These are phyloP conservation scores for Micrastur ruficollis DNA, from an alignment of 2,797 vertebrate genomes.

Conservation along the genomic window DNA sequence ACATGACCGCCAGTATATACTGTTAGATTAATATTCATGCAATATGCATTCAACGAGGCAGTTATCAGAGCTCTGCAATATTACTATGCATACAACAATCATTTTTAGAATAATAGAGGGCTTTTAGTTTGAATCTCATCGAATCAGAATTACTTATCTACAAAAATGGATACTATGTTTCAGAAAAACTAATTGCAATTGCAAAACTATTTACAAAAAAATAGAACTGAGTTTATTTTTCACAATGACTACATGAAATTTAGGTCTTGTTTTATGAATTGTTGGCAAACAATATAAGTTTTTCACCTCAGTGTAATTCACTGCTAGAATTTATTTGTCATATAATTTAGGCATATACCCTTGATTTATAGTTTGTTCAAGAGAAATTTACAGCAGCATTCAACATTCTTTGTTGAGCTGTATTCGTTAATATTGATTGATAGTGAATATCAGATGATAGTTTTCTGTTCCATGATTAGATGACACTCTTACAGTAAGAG, in stretches of 20 bases:
- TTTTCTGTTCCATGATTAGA: conserved; percentile 38
- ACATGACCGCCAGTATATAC: background rate
- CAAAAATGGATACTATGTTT: background rate
- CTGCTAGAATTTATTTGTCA: background rate
- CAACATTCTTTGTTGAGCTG: background rate
- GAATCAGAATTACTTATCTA: background rate
- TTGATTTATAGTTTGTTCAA: conserved; percentile 38
- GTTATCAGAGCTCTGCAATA: background rate
- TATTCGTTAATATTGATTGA: conserved; percentile 35
- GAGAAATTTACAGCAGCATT: conserved; percentile 21
- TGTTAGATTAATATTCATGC: background rate
- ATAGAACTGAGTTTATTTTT: background rate
- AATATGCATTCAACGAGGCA: background rate
- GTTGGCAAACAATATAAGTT: background rate
- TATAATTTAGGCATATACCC: background rate
- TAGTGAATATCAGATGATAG: background rate
- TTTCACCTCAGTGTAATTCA: background rate
- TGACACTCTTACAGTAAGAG: background rate
- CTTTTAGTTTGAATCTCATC: background rate
- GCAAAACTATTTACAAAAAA: background rate
- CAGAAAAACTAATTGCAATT: background rate
- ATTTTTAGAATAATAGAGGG: background rate
- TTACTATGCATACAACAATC: background rate
- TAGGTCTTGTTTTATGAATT: background rate
- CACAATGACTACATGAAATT: background rate